Evolutionary conservation across 2,888 invertebrate species (phyloP).

Genomic region (Carpatolechia fugitivella): DNA sequence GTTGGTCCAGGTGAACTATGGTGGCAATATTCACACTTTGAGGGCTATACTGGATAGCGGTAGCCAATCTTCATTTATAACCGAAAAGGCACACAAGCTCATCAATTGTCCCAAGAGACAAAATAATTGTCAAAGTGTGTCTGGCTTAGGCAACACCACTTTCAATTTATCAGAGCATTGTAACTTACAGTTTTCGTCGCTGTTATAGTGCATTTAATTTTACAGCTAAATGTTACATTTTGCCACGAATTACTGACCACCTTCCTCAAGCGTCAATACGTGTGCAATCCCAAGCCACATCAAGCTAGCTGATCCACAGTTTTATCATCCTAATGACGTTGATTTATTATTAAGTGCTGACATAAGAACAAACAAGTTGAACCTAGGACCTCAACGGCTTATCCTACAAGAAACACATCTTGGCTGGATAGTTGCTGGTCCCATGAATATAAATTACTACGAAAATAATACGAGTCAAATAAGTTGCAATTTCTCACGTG

Average conservation of each 20-base stretch:
- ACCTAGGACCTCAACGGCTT: not conserved
- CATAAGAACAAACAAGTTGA: constrained; percentile 12
- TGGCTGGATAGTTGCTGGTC: constrained; percentile 4
- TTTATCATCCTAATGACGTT: constrained; percentile 16
- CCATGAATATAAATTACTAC: not conserved
- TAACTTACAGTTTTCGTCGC: not conserved
- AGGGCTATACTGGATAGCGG: not conserved
- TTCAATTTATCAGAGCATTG: not conserved
- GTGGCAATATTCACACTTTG: not conserved
- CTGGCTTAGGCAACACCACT: not conserved
- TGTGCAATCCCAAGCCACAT: constrained; percentile 4
- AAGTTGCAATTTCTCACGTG: not conserved
- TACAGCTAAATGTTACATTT: not conserved
- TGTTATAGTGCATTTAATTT: not conserved
- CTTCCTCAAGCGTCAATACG: constrained; percentile 12
- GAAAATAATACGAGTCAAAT: not conserved
- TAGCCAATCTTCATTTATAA: not conserved
- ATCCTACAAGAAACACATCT: constrained; percentile 6
- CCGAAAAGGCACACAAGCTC: not conserved
- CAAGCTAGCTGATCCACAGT: constrained; percentile 19
- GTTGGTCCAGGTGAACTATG: not conserved
- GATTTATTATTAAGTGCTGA: constrained; percentile 22
- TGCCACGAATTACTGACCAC: constrained; percentile 12
- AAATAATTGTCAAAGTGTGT: not conserved
- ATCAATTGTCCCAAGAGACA: too few relatives aligned